Percentiles rank a stretch among this genome's conserved stretches.
These are phyloP conservation scores for Microctonus hyperodae DNA, from an alignment of 2,888 invertebrate species.

Conservation along the genomic window DNA sequence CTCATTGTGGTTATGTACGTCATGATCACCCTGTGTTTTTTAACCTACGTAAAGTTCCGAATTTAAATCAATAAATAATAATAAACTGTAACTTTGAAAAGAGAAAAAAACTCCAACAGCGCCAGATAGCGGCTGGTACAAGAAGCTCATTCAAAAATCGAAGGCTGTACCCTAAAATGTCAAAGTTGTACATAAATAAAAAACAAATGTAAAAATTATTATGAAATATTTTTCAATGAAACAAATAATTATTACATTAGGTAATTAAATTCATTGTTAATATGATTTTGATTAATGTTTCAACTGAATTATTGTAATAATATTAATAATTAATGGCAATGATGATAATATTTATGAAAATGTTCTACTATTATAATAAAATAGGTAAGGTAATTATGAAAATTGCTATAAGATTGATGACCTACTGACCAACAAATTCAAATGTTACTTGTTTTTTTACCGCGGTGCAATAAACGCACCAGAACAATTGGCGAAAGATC, in stretches of 20 bases:
- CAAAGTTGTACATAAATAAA: background rate
- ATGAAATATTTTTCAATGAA: too few species aligned
- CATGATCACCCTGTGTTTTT: too few species aligned
- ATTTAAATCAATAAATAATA: background rate
- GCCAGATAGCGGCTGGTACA: background rate
- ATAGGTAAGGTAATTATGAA: slow-evolving; percentile 3
- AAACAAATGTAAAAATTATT: too few species aligned
- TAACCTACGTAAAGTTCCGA: background rate
- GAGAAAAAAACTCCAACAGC: background rate
- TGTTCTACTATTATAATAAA: too few species aligned
- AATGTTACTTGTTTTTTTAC: slow-evolving; percentile 15
- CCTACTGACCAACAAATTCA: slow-evolving; percentile 41
- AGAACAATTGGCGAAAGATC: slow-evolving; percentile 34
- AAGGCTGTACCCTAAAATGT: background rate
- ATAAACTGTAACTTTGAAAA: background rate
- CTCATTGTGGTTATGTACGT: too few species aligned
- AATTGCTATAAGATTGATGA: slow-evolving; percentile 30
- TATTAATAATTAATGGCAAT: too few species aligned
- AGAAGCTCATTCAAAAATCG: background rate
- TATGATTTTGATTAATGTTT: too few species aligned
- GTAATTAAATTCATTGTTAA: too few species aligned
- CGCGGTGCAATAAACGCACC: slow-evolving; percentile 28
- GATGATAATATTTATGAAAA: too few species aligned
- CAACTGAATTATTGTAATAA: too few species aligned
- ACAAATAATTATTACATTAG: too few species aligned